These are phyloP conservation scores for Crotophaga sulcirostris DNA, from an alignment of 2,113 vertebrate species.

Conservation along the genomic window DNA sequence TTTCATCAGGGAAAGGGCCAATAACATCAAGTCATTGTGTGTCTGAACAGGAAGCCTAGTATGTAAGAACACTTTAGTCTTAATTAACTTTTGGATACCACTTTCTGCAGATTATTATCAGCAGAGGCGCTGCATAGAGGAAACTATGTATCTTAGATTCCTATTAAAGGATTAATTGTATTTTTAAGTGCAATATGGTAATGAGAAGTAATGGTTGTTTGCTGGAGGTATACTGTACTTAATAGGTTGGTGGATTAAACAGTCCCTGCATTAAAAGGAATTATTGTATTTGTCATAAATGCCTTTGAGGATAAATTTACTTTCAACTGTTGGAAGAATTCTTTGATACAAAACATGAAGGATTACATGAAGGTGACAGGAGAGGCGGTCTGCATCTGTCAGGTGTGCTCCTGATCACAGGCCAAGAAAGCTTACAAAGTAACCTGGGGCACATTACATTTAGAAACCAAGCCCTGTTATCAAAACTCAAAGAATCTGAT, in stretches of 20 bases:
- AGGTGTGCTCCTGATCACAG: conserved; percentile 76
- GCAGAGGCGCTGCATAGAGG: conserved; percentile 39
- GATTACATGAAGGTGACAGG: conserved; percentile 74
- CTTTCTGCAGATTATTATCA: conserved; percentile 21
- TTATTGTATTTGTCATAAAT: conserved; percentile 77
- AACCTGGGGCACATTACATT: conserved; percentile 74
- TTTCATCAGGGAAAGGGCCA: conserved; percentile 45
- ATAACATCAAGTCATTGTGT: conserved; percentile 29
- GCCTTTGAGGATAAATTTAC: conserved; percentile 74
- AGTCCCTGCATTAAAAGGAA: conserved; percentile 68
- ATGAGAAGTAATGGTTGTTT: conserved; percentile 58
- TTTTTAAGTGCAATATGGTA: conserved; percentile 67
- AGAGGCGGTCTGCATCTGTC: conserved; percentile 77
- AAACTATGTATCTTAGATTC: conserved; percentile 47
- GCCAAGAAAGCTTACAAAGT: conserved; percentile 72
- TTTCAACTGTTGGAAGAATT: conserved; percentile 67
- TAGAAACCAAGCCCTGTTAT: conserved; percentile 68
- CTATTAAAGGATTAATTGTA: conserved; percentile 70
- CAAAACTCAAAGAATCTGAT: conserved; percentile 70
- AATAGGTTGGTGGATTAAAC: conserved; percentile 69
- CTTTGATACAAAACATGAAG: conserved; percentile 77
- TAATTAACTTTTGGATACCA: conserved; percentile 45
- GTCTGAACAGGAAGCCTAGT: conserved; percentile 54
- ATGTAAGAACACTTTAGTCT: conserved; percentile 17
- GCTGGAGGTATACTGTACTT: conserved; percentile 58